Percentiles rank a stretch among this genome's conserved stretches.
Evolutionary conservation across 2,113 vertebrate genomes (phyloP).

Genomic region (Chloropsis hardwickii): DNA sequence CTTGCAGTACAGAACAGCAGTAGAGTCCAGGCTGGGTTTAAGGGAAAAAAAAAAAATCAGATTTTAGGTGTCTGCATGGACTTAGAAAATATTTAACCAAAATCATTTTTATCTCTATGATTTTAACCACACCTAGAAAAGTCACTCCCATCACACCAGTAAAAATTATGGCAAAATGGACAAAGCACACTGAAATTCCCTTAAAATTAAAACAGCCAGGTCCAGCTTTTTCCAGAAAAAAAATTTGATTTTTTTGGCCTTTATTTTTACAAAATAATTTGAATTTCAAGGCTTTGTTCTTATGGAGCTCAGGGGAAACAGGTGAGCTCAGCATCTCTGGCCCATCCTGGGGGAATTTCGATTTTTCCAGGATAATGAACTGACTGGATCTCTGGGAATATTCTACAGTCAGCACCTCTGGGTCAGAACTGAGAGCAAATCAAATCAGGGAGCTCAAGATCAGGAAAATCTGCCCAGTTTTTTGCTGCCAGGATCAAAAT

Average conservation of each 20-base stretch:
- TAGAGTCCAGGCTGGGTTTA: background rate
- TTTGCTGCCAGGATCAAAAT: background rate
- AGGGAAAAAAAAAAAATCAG: background rate
- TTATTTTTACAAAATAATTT: background rate
- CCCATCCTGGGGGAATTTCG: background rate
- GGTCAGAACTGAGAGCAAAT: background rate
- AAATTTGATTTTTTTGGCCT: background rate
- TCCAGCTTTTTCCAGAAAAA: background rate
- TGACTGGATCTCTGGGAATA: background rate
- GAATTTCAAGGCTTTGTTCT: background rate
- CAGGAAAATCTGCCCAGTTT: background rate
- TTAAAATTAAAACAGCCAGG: background rate
- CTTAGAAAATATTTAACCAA: background rate
- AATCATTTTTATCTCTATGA: background rate
- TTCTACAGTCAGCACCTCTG: background rate
- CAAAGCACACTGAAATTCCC: background rate
- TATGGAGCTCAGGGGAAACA: rapidly evolving
- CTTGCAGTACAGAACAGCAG: background rate
- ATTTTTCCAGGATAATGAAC: background rate
- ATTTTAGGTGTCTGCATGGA: background rate
- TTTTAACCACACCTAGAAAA: background rate
- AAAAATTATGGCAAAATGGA: background rate
- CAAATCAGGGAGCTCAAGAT: background rate
- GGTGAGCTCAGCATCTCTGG: background rate
- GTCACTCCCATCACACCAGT: background rate